Evolutionary conservation across 2,888 invertebrate species (phyloP).

Genomic region (Eristalis tenax): DNA sequence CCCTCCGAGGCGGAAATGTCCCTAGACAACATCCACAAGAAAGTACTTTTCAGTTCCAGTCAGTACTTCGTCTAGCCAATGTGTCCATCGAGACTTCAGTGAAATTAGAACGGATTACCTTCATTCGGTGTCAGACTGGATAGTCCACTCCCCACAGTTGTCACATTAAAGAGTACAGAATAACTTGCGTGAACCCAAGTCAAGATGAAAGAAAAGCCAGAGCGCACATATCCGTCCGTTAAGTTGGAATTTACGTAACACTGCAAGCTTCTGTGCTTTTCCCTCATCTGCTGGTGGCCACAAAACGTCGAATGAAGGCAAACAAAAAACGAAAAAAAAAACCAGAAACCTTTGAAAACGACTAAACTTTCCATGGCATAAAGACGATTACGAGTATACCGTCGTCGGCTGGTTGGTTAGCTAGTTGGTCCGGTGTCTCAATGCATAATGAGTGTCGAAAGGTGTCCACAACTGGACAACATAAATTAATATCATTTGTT

Average conservation of each 20-base stretch:
- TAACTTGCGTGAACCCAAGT: background rate
- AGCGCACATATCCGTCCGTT: background rate
- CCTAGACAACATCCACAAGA: no score
- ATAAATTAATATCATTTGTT: constrained; percentile 50
- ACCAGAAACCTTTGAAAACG: constrained; percentile 24
- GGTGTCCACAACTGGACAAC: constrained; percentile 27
- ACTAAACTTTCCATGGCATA: constrained; percentile 29
- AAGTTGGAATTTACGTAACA: background rate
- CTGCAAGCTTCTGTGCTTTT: background rate
- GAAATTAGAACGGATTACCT: background rate
- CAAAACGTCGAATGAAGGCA: background rate
- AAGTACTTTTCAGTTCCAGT: background rate
- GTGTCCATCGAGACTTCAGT: background rate
- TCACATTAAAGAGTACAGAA: background rate
- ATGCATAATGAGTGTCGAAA: constrained; percentile 40
- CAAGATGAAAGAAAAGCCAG: background rate
- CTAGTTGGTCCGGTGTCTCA: background rate
- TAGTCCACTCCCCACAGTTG: background rate
- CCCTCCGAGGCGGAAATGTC: no score
- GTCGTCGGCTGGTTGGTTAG: background rate
- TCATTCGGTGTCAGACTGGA: background rate
- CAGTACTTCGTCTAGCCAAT: background rate
- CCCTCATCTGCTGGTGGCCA: background rate
- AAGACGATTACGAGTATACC: constrained; percentile 14
- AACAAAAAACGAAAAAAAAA: background rate